These are phyloP conservation scores for Myotis brandtii DNA, from an alignment of 2,113 vertebrate species.

Conservation along the genomic window DNA sequence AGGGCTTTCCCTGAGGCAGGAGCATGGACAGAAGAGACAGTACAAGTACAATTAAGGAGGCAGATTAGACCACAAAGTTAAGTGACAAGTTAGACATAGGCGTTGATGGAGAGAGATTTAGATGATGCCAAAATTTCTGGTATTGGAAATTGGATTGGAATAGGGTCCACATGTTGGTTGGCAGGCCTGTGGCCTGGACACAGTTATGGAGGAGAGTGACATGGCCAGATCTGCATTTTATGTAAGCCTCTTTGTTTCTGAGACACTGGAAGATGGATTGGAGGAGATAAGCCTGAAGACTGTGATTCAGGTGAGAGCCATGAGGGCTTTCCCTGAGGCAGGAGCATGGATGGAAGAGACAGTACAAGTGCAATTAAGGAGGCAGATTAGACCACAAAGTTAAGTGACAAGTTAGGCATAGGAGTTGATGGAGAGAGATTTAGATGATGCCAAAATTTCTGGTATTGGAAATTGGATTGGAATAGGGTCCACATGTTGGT, in stretches of 20 bases:
- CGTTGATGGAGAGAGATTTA: neutral
- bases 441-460: neutral
- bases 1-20: neutral
- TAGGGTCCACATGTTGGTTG: fast-evolving
- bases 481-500: neutral
- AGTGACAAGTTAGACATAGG: neutral
- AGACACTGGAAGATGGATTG: neutral
- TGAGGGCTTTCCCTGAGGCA: neutral
- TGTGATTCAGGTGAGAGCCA: neutral
- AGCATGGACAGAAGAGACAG: neutral
- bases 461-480: neutral
- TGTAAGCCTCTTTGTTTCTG: too few species aligned
- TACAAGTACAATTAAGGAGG: neutral
- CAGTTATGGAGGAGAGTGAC: too few species aligned
- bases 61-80: neutral
- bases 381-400: neutral
- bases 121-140: neutral
- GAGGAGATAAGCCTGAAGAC: neutral
- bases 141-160: neutral
- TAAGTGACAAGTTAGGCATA: neutral
- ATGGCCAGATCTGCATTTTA: too few species aligned
- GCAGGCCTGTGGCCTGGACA: neutral
- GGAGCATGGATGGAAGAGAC: neutral
- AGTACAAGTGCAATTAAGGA: neutral
- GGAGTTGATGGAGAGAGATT: neutral